phyloP scores from a whole-genome alignment of 2,113 vertebrate genomes.

The Anhinga anhinga region DNA sequence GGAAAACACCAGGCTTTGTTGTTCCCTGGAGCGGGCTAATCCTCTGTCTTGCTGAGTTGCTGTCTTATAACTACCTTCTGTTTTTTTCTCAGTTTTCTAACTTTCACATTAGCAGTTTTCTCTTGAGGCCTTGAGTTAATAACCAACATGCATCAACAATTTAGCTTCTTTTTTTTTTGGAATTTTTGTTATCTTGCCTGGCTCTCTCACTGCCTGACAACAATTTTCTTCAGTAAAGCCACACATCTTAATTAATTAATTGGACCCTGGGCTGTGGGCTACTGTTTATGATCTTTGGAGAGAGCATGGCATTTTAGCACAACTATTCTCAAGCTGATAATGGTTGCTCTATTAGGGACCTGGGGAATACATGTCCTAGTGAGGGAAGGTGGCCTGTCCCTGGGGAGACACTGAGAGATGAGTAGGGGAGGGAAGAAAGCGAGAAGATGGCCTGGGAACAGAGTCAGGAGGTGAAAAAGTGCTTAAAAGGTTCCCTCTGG shows the following conservation, averaged over 20 bases:
- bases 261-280: not conserved
- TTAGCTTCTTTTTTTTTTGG: not conserved
- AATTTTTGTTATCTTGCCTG: not conserved
- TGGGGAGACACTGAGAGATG: not conserved
- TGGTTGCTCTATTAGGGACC: not conserved
- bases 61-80: not conserved
- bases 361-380: not conserved
- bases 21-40: not conserved
- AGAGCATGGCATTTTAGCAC: not conserved
- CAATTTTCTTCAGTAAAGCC: not conserved
- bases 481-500: not conserved
- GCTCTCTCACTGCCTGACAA: not conserved
- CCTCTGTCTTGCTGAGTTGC: not conserved
- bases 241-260: not conserved
- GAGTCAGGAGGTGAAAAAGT: not conserved
- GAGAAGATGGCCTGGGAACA: not conserved
- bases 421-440: not conserved
- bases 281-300: not conserved
- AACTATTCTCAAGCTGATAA: not conserved
- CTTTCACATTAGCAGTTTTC: not conserved
- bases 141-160: not conserved
- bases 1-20: not conserved
- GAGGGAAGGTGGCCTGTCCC: not conserved
- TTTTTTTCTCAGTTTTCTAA: not conserved
- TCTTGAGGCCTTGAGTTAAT: not conserved